Conservation (phyloP, 2,888 invertebrate species). For the Myathropa florea region DNA sequence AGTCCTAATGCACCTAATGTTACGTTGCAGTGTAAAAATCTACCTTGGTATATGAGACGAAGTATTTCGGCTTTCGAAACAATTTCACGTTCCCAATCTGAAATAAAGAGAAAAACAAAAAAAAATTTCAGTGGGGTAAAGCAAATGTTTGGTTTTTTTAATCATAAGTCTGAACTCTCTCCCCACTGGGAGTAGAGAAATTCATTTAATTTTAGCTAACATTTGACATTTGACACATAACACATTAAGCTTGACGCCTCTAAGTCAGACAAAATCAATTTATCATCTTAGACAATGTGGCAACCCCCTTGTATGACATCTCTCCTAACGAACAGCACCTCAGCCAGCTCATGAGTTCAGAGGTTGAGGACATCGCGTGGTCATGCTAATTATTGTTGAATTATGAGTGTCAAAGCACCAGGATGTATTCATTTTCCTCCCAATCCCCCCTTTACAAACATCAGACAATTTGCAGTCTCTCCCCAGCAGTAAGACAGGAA, state of each 20-base stretch:
- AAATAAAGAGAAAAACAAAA: constrained; percentile 78
- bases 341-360: neutral
- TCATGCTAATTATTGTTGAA: neutral
- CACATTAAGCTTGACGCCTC: neutral
- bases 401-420: constrained; percentile 35
- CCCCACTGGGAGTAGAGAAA: neutral
- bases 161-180: neutral
- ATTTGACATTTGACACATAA: neutral
- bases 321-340: neutral
- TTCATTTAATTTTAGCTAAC: neutral
- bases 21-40: constrained; percentile 99
- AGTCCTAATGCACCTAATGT: constrained; percentile 98
- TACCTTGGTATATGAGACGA: constrained; percentile 99
- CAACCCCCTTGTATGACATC: neutral
- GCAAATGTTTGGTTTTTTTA: neutral
- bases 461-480: neutral
- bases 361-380: neutral
- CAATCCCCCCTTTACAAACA: neutral
- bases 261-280: neutral
- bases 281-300: neutral
- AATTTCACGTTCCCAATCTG: constrained; percentile 98
- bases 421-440: constrained; percentile 19
- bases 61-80: constrained; percentile 98
- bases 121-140: neutral
- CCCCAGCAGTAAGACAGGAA: constrained; percentile 16